These are phyloP conservation scores for Orthosia cruda DNA, from an alignment of 2,888 invertebrate species.

Conservation along the genomic window DNA sequence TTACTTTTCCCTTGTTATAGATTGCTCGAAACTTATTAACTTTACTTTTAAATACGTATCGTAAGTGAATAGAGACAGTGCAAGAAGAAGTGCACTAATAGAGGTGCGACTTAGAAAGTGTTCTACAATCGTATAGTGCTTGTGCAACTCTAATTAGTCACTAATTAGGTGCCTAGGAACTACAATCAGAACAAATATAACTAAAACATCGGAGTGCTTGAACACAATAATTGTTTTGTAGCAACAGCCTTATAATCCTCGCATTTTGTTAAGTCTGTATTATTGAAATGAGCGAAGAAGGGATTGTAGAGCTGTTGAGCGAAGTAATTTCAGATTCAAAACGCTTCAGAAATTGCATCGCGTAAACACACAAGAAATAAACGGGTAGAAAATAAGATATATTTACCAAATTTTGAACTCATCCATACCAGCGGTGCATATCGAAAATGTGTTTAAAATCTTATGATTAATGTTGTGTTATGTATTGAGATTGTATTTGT, in stretches of 20 bases:
- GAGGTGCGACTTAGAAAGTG: slow-evolving; percentile 74
- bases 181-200: slow-evolving; percentile 65
- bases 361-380: slow-evolving; percentile 61
- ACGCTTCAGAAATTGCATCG: slow-evolving; percentile 72
- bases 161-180: slow-evolving; percentile 69
- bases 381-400: slow-evolving; percentile 72
- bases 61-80: slow-evolving; percentile 66
- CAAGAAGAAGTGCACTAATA: slow-evolving; percentile 80
- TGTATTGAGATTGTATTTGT: slow-evolving; percentile 65
- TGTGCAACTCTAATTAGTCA: slow-evolving; percentile 80
- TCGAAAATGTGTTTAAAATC: slow-evolving; percentile 82
- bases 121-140: slow-evolving; percentile 78
- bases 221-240: slow-evolving; percentile 70
- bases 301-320: slow-evolving; percentile 73
- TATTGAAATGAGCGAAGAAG: slow-evolving; percentile 72
- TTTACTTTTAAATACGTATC: slow-evolving; percentile 43
- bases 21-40: slow-evolving; percentile 7
- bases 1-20: slow-evolving; percentile 8
- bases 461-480: slow-evolving; percentile 78
- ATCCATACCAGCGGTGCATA: slow-evolving; percentile 92
- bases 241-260: slow-evolving; percentile 75
- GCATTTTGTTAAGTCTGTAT: slow-evolving; percentile 65
- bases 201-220: slow-evolving; percentile 68
- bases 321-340: slow-evolving; percentile 73
- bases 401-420: slow-evolving; percentile 87